A percentile compares a stretch with the other conserved stretches of the same genome.
phyloP scores from a whole-genome alignment of 1,140 invertebrate genomes.

The Heterodera carotae region DNA sequence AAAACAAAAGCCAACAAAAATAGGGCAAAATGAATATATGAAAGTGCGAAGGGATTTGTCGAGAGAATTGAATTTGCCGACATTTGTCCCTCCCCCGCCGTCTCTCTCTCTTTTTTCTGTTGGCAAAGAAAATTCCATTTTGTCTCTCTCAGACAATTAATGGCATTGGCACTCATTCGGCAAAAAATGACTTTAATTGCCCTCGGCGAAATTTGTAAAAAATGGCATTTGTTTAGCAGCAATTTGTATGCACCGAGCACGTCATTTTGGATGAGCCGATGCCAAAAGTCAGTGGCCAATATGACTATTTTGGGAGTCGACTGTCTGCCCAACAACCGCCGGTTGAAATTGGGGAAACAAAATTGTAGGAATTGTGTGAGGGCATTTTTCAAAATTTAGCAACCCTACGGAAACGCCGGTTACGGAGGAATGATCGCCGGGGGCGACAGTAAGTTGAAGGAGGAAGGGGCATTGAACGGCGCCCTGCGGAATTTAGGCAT shows the following conservation, averaged over 20 bases:
- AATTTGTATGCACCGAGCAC: conserved; percentile 1
- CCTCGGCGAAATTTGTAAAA: neutral
- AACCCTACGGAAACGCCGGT: neutral
- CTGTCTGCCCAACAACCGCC: neutral
- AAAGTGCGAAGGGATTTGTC: too few relatives aligned
- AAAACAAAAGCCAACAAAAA: too few relatives aligned
- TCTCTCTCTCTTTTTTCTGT: neutral
- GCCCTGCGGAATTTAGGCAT: too few relatives aligned
- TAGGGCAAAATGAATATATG: too few relatives aligned
- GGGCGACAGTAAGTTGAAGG: conserved; percentile 1
- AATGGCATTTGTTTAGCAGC: neutral
- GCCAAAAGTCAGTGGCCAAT: conserved; percentile 19
- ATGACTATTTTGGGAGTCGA: conserved; percentile 25
- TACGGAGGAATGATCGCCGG: conserved; percentile 14
- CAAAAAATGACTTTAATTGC: conserved; percentile 1
- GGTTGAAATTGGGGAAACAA: neutral
- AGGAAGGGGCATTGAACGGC: too few relatives aligned
- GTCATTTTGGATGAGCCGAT: conserved; percentile 21
- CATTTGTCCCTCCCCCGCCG: neutral
- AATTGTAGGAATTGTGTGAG: neutral
- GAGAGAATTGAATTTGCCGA: too few relatives aligned
- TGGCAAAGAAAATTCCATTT: neutral
- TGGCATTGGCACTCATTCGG: neutral
- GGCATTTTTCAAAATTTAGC: neutral
- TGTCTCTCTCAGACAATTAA: neutral